Conservation (phyloP, 2,888 invertebrate species). For the Dione vanillae region DNA sequence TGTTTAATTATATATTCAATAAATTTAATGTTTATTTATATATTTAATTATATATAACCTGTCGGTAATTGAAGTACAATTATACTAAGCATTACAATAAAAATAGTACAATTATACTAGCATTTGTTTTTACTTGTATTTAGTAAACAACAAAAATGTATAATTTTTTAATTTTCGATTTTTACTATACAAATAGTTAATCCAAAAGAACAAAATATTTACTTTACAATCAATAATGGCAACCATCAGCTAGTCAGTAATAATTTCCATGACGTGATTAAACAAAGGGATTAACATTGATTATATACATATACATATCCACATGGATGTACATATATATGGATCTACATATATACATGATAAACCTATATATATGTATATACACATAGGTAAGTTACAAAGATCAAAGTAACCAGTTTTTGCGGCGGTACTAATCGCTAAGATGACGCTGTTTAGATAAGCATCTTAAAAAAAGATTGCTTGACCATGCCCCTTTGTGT, state of each 20-base stretch:
- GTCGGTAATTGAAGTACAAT: no score
- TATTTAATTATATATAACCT: no score
- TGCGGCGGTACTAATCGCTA: slow-evolving; percentile 39
- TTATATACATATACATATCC: background rate
- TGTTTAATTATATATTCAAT: no score
- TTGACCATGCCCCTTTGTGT: slow-evolving; percentile 47
- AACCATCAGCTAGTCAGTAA: background rate
- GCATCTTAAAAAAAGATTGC: slow-evolving; percentile 47
- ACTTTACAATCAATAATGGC: no score
- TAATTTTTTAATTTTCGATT: no score
- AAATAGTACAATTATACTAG: no score
- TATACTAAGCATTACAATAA: no score
- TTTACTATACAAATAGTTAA: background rate
- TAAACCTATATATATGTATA: slow-evolving; percentile 1
- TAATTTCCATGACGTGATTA: slow-evolving; percentile 17
- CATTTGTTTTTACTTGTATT: no score
- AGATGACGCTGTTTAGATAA: slow-evolving; percentile 46
- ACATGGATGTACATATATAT: background rate
- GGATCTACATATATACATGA: background rate
- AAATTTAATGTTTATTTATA: no score
- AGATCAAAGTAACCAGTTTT: slow-evolving; percentile 46
- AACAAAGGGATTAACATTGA: slow-evolving; percentile 12
- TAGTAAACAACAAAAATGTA: no score
- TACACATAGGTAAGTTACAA: slow-evolving; percentile 18
- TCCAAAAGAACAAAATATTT: background rate